These are phyloP conservation scores for Tenthredo mesomela DNA, from an alignment of 2,888 invertebrate species.

Conservation along the genomic window DNA sequence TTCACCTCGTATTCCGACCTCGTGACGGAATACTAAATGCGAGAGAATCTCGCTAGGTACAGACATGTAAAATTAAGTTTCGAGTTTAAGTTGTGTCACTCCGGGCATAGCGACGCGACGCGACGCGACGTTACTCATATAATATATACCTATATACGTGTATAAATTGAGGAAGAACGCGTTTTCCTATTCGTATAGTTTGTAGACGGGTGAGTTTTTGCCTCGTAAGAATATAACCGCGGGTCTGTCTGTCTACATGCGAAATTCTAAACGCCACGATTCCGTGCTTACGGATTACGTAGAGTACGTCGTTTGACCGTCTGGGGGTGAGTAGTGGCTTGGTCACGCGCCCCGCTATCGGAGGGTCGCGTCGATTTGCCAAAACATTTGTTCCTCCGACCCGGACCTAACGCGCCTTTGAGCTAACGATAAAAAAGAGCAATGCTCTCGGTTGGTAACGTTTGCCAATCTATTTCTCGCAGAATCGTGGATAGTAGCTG, in stretches of 20 bases:
- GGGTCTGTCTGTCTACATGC: not conserved
- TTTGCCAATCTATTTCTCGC: conserved; percentile 49
- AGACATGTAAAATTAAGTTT: conserved; percentile 47
- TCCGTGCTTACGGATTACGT: not conserved
- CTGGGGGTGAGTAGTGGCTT: not conserved
- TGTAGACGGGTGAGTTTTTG: not conserved
- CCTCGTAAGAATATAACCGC: not conserved
- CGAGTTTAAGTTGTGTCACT: conserved; percentile 46
- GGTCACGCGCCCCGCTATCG: conserved; percentile 38
- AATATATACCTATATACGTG: not conserved
- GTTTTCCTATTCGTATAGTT: not conserved
- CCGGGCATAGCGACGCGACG: not conserved
- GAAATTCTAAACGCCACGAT: not conserved
- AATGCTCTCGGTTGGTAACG: conserved; percentile 39
- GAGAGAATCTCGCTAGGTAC: conserved; percentile 24
- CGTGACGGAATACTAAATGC: conserved; percentile 48
- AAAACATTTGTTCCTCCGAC: conserved; percentile 42
- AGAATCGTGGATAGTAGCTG: conserved; percentile 30
- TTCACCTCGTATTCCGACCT: conserved; percentile 26
- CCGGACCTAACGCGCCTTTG: conserved; percentile 38
- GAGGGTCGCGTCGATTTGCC: conserved; percentile 47
- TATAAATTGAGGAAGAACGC: not conserved
- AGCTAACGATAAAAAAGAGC: conserved; percentile 48
- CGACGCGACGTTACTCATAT: not conserved
- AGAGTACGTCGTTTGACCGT: conserved; percentile 31